phyloP scores from a whole-genome alignment of 2,888 invertebrate genomes.

The Holacanthella duospinosa region DNA sequence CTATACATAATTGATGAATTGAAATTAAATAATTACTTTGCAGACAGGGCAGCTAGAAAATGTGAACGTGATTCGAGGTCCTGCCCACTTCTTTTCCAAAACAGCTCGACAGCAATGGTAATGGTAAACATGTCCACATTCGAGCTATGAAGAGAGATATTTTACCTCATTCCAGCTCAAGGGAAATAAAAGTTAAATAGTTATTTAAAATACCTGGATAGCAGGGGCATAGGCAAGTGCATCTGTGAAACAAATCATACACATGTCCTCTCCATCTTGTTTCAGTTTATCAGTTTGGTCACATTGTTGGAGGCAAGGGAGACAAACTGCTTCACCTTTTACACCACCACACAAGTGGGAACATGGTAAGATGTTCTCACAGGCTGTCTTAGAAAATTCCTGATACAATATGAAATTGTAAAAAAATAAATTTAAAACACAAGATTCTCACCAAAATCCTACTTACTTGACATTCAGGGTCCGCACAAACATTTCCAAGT shows the following conservation, averaged over 20 bases:
- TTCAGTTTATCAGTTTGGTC: conserved; percentile 48
- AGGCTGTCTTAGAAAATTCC: conserved; percentile 70
- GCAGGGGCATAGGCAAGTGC: conserved; percentile 91
- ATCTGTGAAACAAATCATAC: conserved; percentile 98
- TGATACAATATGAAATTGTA: conserved; percentile 39
- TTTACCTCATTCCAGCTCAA: not conserved
- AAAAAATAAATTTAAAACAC: not conserved
- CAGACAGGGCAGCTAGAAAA: conserved; percentile 95
- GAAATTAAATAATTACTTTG: conserved; percentile 52
- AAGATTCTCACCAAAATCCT: conserved; percentile 1
- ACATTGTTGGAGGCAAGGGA: conserved; percentile 86
- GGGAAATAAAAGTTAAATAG: not conserved
- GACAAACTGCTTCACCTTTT: conserved; percentile 64
- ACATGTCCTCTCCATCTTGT: conserved; percentile 98
- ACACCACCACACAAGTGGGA: conserved; percentile 93
- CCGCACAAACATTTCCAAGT: conserved; percentile 86
- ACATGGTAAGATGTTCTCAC: conserved; percentile 68
- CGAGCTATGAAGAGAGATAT: conserved; percentile 50
- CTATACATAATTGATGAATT: not conserved
- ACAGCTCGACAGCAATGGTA: conserved; percentile 79
- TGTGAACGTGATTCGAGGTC: conserved; percentile 90
- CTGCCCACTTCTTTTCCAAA: conserved; percentile 77
- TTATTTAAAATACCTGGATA: conserved; percentile 53
- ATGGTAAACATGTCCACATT: conserved; percentile 94
- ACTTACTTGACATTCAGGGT: conserved; percentile 75